Evolutionary conservation across 2,797 vertebrate genomes (phyloP), one percentile per base, ranked within the genome.

Genomic region (Leptatherina wallacei): DNA sequence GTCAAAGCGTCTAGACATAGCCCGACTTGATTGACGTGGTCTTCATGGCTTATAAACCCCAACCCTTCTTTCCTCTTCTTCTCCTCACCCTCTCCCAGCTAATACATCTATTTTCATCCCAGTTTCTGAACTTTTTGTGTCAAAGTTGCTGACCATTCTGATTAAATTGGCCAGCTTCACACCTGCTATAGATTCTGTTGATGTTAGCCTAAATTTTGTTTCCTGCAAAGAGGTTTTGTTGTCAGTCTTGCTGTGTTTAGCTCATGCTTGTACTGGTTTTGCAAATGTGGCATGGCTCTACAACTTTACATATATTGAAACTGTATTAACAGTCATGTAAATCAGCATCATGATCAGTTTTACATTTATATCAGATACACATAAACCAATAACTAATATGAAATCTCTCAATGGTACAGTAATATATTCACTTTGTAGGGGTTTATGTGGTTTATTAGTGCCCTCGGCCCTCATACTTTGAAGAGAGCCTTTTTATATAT

Each of bases 1-100:
- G 65, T 85, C 69, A 49, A 30, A 16, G 51, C 3, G 80, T 93
- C 90, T 89, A 92, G 89, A 93, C 87, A 38, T 78, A 74, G 70
- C 78, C 24, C 71, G 76, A 72, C 47, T 33, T 77, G 71, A 90
- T 70, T 83, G 84, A 83, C 80, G 78, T 67, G 67, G 69, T 77
- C 78, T 83, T 66, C 71, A 64, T 86, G 77, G 80, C 83, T 84
- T 83, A 71, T 90, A 87, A 91, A 90, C 52, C 75, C 57, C 55
- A 74, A 84, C 80, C 62, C 78, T 75, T 84, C 65, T 69, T 24
- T 69, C 57, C 22, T 69, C 51, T 52, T 65, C 56, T 65, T 66
- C 52, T 32, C 11, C 22, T 16, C 58, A 58, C 69, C 67, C 51
- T 58, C 35, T 52, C 7, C 0, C 22, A 29, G 24, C 69, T 33